A percentile compares a stretch with the other conserved stretches of the same genome.
These are phyloP conservation scores for Aythya baeri DNA, from an alignment of 2,113 vertebrate genomes.

Conservation along the genomic window DNA sequence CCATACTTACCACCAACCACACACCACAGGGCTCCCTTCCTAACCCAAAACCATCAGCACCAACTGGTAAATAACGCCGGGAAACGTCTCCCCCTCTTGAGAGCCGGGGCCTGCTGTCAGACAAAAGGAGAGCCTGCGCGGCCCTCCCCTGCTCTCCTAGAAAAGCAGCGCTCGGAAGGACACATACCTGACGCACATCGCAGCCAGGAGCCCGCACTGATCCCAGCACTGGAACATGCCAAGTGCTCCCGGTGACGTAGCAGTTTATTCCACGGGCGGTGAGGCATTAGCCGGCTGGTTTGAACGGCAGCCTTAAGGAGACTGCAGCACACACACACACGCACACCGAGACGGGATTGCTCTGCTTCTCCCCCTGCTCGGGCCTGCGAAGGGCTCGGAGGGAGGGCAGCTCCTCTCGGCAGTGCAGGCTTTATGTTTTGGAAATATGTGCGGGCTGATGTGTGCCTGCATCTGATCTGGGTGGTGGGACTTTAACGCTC, in stretches of 20 bases:
- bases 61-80: fast-evolving
- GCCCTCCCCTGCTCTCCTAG: background rate
- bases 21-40: background rate
- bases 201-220: slow-evolving; percentile 63
- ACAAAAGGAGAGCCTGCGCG: background rate
- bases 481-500: background rate
- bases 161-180: background rate
- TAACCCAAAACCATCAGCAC: fast-evolving
- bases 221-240: slow-evolving; percentile 73
- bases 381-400: background rate
- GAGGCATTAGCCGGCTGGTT: slow-evolving; percentile 42
- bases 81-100: background rate
- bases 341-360: background rate
- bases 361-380: background rate
- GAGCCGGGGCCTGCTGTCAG: background rate
- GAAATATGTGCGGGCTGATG: background rate
- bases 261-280: background rate
- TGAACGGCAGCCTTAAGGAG: slow-evolving; percentile 46
- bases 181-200: slow-evolving; percentile 72
- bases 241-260: slow-evolving; percentile 17
- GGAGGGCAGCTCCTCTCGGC: background rate
- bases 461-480: fast-evolving
- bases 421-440: background rate
- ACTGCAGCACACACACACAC: background rate
- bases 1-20: background rate